Evolutionary conservation across 2,888 invertebrate genomes (phyloP), one percentile per base, ranked within the genome.

Genomic region (Lasiommata megera): DNA sequence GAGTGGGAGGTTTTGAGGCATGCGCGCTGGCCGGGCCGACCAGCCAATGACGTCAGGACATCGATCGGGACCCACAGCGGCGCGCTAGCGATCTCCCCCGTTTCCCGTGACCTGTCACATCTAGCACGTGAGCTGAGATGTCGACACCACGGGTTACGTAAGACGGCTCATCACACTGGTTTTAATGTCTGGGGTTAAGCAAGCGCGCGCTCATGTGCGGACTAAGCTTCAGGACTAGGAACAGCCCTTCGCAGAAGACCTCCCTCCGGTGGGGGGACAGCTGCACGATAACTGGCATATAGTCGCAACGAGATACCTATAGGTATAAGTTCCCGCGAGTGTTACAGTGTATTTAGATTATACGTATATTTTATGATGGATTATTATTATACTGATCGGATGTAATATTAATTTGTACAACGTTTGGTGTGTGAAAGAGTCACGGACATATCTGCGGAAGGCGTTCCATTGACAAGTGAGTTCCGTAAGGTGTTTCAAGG

Each of bases 241-340:
- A 97, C 93, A 97, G 96, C 93, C 97, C 97, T 93, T 97, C 97
- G 92, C 97, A 97, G 93, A 97, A 97, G 94, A 97, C 97, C 92
- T 97, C 97, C 91, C 95, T 97, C 82, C 95, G 97, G 92, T 97
- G 97, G 97, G 97, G 97, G 89, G 97, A 97, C 93, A 96, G 96
- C 92, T 97, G 97, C 76, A 54, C 61, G 60, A 58, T 55, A 62
- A 57, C 60, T 64, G 57, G 60, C 48, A 54, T 56, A 53, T 50
- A 56, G 58, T 61, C 58, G 44, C 55, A 37, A 18, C 58, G 59
- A 58, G 43, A 48, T 16, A n/a, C 31, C 43, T 31, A 18, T 50
- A 51, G 55, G 29, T 41, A 38, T 43, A 59, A 56, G 56, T 50
- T 41, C 46, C 43, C 62, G 63, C 65, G 64, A 66, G 71, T 71